These are phyloP conservation scores for Eupithecia tripunctaria DNA, from an alignment of 2,888 invertebrate genomes.

Conservation along the genomic window DNA sequence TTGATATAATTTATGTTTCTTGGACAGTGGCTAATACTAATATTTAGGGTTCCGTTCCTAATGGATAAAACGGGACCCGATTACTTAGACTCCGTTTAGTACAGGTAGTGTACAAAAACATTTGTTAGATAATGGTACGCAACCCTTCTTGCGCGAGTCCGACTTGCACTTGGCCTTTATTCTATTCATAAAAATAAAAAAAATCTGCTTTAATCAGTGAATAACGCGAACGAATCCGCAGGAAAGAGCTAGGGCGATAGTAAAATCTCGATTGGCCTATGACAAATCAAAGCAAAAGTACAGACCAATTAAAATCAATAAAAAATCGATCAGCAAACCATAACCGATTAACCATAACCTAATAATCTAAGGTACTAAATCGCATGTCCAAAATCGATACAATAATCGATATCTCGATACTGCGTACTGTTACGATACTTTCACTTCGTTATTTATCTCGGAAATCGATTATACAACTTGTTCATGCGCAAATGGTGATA, in stretches of 20 bases:
- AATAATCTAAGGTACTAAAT: conserved; percentile 51
- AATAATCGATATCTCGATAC: conserved; percentile 23
- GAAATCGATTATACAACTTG: conserved; percentile 71
- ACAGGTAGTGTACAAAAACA: too few relatives aligned
- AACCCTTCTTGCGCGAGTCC: too few relatives aligned
- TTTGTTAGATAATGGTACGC: too few relatives aligned
- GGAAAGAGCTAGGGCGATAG: background rate
- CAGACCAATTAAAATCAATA: background rate
- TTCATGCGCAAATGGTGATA: conserved; percentile 53
- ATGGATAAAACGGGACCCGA: too few relatives aligned
- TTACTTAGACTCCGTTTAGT: too few relatives aligned
- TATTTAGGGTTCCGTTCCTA: too few relatives aligned
- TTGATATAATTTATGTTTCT: too few relatives aligned
- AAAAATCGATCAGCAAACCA: conserved; percentile 21
- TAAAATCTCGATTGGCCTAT: background rate
- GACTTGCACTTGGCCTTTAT: too few relatives aligned
- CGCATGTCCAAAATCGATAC: conserved; percentile 60
- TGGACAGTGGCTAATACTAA: too few relatives aligned
- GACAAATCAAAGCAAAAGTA: background rate
- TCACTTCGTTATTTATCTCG: conserved; percentile 65
- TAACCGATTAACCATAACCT: conserved; percentile 22
- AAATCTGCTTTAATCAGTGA: background rate
- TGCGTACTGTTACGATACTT: conserved; percentile 63
- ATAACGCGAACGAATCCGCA: background rate
- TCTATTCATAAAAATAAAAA: too few relatives aligned